phyloP scores from a whole-genome alignment of 2,113 vertebrate genomes.

The Saguinus imperator region DNA sequence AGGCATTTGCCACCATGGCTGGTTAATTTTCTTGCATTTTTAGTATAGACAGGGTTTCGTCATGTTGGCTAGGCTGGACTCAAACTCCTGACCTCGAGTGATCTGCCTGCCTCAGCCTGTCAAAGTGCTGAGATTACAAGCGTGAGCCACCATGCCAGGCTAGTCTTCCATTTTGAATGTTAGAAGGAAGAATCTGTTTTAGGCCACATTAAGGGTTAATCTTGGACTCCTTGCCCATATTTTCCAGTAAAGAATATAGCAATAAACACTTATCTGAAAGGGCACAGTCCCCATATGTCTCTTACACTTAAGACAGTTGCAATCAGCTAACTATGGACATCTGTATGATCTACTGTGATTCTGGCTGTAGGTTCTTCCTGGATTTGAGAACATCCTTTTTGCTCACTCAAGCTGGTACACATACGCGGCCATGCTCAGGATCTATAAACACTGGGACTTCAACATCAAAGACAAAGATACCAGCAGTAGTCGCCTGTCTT shows the following conservation, averaged over 20 bases:
- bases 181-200: not conserved
- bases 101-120: too few relatives aligned
- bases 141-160: too few relatives aligned
- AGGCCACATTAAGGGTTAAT: not conserved
- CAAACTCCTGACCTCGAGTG: too few relatives aligned
- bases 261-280: not conserved
- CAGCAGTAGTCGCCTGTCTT: slow-evolving; percentile 88
- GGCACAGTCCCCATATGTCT: not conserved
- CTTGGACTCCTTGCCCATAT: not conserved
- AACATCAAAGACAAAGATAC: slow-evolving; percentile 85
- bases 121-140: too few relatives aligned
- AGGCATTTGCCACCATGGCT: too few relatives aligned
- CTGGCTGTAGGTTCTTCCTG: slow-evolving; percentile 90
- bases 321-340: not conserved
- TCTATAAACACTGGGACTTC: slow-evolving; percentile 97
- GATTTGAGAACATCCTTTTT: slow-evolving; percentile 94
- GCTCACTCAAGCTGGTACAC: slow-evolving; percentile 97
- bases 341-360: not conserved
- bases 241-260: not conserved
- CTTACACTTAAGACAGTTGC: not conserved
- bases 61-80: too few relatives aligned
- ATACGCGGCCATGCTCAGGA: slow-evolving; percentile 92
- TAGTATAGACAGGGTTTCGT: too few relatives aligned
- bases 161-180: not conserved
- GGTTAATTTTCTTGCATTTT: too few relatives aligned